Base-by-base conservation (phyloP, 2,797 vertebrate genomes). In the Neoniphon sammara region DNA sequence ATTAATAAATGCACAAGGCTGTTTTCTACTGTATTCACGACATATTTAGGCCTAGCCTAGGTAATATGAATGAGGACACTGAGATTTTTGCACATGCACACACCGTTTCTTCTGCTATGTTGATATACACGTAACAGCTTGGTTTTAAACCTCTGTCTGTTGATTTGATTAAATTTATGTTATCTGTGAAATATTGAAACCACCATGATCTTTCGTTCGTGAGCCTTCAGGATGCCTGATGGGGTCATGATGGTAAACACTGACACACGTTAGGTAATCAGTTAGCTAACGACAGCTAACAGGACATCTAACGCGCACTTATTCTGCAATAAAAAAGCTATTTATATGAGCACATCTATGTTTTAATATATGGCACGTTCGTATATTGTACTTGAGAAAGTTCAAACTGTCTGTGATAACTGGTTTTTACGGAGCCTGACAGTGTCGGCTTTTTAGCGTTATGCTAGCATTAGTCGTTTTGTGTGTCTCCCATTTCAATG, bases 391-490 rank as follows among this genome's bases (percentile, higher is more conserved):
- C n/a, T n/a, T n/a, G n/a, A n/a, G 0, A 20, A 6, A 7, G 1
- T 0, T 15, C 0, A 7, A 5, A 39, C 2, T 54, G 4, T 0
- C 12, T 9, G 4, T 58, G 1, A 2, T 0, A 1, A 60, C 25
- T 42, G 17, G 12, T 23, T 7, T 14, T 21, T 56, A 14, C 9
- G n/a, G 57, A 10, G 52, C 20, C 21, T 11, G 5, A 44, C 18
- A 14, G 3, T 31, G 17, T 42, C 67, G 61, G 70, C 27, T 71
- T 71, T 52, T 56, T 69, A 79, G 84, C 84, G 34, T 34, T 15
- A 17, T 68, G 87, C 80, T 88, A 89, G 15, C 79, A 12, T 70
- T 81, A 85, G 73, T 78, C 8, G 49, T 2, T 39, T 2, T 2
- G n/a, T 21, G n/a, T 34, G 30, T 23, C 9, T 31, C 2, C 17